Evolutionary conservation across 2,888 invertebrate species (phyloP).

Genomic region (Sphaerophoria taeniata): DNA sequence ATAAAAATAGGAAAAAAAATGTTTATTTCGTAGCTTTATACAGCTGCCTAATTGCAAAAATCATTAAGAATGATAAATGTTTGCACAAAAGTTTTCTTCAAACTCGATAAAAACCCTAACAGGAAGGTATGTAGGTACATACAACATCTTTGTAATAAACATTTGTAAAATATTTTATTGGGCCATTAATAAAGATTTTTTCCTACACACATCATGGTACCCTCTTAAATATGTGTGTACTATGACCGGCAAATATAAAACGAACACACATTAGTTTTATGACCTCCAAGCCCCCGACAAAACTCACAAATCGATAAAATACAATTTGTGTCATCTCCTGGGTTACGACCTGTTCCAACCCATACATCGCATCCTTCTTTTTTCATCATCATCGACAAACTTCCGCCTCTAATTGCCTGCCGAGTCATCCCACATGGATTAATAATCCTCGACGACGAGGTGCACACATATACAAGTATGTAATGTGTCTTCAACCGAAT

Average conservation of each 20-base stretch:
- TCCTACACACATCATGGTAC: too few relatives aligned
- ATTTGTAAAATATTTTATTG: constrained; percentile 23
- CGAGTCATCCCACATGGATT: constrained; percentile 46
- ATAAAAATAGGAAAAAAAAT: too few relatives aligned
- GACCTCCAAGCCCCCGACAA: constrained; percentile 6
- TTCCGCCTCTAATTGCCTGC: constrained; percentile 49
- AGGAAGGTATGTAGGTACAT: background rate
- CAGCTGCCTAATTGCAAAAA: too few relatives aligned
- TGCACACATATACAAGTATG: constrained; percentile 14
- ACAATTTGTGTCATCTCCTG: constrained; percentile 39
- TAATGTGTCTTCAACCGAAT: constrained; percentile 49
- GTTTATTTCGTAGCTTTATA: too few relatives aligned
- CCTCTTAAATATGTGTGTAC: background rate
- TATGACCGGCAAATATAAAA: too few relatives aligned
- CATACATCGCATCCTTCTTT: background rate
- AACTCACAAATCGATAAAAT: constrained; percentile 35
- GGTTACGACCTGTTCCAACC: background rate
- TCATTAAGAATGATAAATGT: constrained; percentile 3
- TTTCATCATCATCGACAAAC: background rate
- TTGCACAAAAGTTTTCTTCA: background rate
- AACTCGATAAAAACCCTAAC: background rate
- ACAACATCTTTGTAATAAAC: background rate
- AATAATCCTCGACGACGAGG: constrained; percentile 35
- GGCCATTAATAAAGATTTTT: constrained; percentile 10
- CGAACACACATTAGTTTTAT: constrained; percentile 12